Evolutionary conservation across 2,797 vertebrate species (phyloP).

Genomic region (Coccyzus lansbergi): DNA sequence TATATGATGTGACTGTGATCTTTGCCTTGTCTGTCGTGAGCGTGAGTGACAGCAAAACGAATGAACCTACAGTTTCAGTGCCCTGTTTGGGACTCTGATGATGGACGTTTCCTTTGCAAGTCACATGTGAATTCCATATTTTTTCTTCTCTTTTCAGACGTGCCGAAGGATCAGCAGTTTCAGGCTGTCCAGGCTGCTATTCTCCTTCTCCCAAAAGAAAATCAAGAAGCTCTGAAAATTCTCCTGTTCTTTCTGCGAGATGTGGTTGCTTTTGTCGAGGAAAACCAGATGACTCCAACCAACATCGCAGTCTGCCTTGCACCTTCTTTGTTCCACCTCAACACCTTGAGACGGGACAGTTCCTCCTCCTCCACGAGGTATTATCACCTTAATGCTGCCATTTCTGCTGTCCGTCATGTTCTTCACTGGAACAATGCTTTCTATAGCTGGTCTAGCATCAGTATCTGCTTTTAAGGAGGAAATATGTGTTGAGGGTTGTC

Average conservation of each 20-base stretch:
- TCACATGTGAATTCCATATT: accelerated
- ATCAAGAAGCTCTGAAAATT: constrained; percentile 84
- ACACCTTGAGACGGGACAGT: constrained; percentile 80
- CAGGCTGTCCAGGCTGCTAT: constrained; percentile 85
- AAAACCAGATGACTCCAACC: constrained; percentile 91
- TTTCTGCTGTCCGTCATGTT: neutral
- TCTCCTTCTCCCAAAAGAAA: constrained; percentile 88
- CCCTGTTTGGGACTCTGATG: neutral
- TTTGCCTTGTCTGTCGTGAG: neutral
- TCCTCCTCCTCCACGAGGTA: constrained; percentile 78
- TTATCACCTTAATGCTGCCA: neutral
- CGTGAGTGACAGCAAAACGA: neutral
- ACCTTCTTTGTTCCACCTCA: constrained; percentile 90
- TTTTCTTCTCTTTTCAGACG: constrained; percentile 70
- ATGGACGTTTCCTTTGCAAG: neutral
- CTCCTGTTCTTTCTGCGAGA: constrained; percentile 87
- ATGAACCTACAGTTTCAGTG: neutral
- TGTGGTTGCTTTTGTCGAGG: constrained; percentile 83
- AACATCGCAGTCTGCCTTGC: constrained; percentile 90
- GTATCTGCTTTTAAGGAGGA: neutral
- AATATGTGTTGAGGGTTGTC: neutral
- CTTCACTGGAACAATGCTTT: neutral
- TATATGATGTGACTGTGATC: neutral
- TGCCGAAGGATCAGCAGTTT: constrained; percentile 88
- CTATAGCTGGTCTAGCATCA: neutral